Evolutionary conservation across 2,888 invertebrate species (phyloP).

Genomic region (Subacronicta megacephala): DNA sequence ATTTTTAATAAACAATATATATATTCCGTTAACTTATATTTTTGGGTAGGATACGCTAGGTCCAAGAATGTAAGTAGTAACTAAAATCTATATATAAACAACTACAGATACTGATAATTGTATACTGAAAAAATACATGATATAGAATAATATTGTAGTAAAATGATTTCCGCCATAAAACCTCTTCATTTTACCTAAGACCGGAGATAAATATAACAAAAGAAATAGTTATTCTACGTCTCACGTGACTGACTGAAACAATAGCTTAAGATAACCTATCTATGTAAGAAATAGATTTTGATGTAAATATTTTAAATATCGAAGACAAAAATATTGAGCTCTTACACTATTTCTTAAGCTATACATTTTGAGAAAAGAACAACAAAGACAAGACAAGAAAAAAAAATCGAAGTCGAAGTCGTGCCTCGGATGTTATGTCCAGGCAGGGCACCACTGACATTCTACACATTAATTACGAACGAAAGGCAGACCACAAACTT

Average conservation of each 20-base stretch:
- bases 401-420: constrained; percentile 50
- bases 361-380: constrained; percentile 43
- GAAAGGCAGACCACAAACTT: constrained; percentile 68
- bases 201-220: constrained; percentile 13
- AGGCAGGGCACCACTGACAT: constrained; percentile 52
- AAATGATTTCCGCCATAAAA: neutral
- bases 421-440: constrained; percentile 56
- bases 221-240: constrained; percentile 10
- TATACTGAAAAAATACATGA: neutral
- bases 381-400: constrained; percentile 40
- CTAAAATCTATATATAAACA: too few species aligned
- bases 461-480: constrained; percentile 76
- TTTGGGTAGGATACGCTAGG: neutral
- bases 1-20: neutral
- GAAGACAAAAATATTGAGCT: constrained; percentile 16
- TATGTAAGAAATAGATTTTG: constrained; percentile 12
- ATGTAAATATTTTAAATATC: constrained; percentile 27
- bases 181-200: neutral
- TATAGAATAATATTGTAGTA: constrained; percentile 1
- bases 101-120: too few species aligned
- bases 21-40: constrained; percentile 10
- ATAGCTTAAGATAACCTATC: constrained; percentile 29
- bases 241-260: constrained; percentile 35
- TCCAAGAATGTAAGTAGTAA: too few species aligned
- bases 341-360: constrained; percentile 29